These are phyloP conservation scores for Myxocyprinus asiaticus DNA, from an alignment of 2,113 vertebrate species.

Conservation along the genomic window DNA sequence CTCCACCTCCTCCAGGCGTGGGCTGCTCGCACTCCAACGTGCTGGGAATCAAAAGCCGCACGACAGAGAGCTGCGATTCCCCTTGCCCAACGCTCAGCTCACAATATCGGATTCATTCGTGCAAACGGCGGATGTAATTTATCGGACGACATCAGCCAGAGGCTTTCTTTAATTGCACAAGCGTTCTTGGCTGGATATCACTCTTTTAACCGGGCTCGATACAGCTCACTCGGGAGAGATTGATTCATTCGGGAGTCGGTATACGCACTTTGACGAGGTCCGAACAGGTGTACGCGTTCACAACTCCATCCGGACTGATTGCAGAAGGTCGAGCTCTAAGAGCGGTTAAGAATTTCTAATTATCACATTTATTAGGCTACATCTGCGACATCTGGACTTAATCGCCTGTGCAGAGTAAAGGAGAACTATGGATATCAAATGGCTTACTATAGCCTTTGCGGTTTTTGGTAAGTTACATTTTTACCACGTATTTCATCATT, in stretches of 20 bases:
- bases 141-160: neutral
- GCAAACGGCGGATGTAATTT: conserved; percentile 2
- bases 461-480: conserved; percentile 71
- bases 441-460: conserved; percentile 65
- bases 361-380: neutral
- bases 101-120: neutral
- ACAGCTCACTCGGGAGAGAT: neutral
- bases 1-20: conserved; percentile 18
- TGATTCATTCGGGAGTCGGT: conserved; percentile 12
- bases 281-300: conserved; percentile 28
- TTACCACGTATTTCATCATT: conserved; percentile 2
- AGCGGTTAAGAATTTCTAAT: conserved; percentile 19
- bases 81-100: neutral
- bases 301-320: neutral
- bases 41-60: conserved; percentile 4
- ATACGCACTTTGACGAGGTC: conserved; percentile 14
- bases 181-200: conserved; percentile 5
- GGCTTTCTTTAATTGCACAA: neutral
- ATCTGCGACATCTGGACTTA: neutral
- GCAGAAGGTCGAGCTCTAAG: neutral
- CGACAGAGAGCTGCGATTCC: neutral
- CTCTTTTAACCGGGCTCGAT: neutral
- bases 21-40: conserved; percentile 18
- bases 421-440: conserved; percentile 72
- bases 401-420: neutral